These are phyloP conservation scores for Brachyrhaphis roseni DNA, from an alignment of 2,797 vertebrate genomes.

Conservation along the genomic window DNA sequence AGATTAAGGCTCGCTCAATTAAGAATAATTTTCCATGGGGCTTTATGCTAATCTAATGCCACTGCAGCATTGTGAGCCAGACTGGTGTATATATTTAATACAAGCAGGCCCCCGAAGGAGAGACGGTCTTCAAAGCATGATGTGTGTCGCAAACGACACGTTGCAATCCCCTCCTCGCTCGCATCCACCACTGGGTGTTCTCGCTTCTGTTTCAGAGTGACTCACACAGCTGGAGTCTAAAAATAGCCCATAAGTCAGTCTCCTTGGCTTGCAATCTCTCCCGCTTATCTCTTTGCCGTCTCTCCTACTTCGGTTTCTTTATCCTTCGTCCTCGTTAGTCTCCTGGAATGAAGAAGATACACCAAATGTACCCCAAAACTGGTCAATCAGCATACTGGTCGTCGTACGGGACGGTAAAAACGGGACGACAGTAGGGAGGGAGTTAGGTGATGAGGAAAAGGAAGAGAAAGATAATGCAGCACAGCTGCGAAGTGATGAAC, in stretches of 20 bases:
- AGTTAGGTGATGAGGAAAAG: background rate
- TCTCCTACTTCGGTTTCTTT: conserved; percentile 25
- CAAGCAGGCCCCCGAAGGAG: conserved; percentile 23
- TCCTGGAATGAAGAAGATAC: background rate
- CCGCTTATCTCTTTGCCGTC: conserved; percentile 54
- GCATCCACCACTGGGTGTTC: conserved; percentile 49
- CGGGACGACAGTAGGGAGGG: background rate
- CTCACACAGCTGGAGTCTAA: conserved; percentile 78
- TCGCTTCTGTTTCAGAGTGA: conserved; percentile 64
- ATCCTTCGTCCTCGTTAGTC: conserved; percentile 41
- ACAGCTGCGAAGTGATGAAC: conserved; percentile 66
- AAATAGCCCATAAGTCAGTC: conserved; percentile 70
- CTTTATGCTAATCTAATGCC: conserved; percentile 58
- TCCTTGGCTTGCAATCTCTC: conserved; percentile 62
- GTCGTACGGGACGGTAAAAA: conserved; percentile 38
- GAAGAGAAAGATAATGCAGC: conserved; percentile 52
- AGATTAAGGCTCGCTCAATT: conserved; percentile 65
- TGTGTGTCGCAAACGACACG: conserved; percentile 34
- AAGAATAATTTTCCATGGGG: conserved; percentile 62
- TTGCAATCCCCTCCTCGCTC: conserved; percentile 22
- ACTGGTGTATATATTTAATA: conserved; percentile 55
- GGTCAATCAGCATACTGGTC: conserved; percentile 66
- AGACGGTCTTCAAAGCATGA: conserved; percentile 50
- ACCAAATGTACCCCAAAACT: conserved; percentile 38
- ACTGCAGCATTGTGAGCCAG: conserved; percentile 28